phyloP scores from a whole-genome alignment of 2,888 invertebrate genomes.

The Drosophila borealis region DNA sequence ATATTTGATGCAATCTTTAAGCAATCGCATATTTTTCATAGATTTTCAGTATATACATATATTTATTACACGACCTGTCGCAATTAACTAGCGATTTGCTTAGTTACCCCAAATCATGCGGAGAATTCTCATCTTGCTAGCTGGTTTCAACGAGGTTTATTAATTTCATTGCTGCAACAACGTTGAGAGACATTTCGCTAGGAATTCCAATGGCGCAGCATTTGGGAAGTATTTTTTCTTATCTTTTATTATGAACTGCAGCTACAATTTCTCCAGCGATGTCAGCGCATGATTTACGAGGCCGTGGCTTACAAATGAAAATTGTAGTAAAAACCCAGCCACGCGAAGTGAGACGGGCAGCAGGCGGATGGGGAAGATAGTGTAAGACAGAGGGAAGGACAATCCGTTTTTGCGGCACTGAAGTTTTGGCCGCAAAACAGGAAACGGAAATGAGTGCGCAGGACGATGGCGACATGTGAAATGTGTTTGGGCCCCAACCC shows the following conservation, averaged over 20 bases:
- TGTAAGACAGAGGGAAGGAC: constrained; percentile 43
- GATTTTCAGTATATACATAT: not conserved
- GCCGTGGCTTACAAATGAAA: constrained; percentile 70
- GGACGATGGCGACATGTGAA: constrained; percentile 75
- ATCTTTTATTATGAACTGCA: constrained; percentile 75
- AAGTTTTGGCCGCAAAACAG: constrained; percentile 77
- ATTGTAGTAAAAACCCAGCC: constrained; percentile 65
- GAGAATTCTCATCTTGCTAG: constrained; percentile 4
- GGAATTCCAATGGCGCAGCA: constrained; percentile 52
- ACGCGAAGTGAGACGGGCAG: not conserved
- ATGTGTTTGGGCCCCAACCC: constrained; percentile 60
- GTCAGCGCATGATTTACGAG: constrained; percentile 79
- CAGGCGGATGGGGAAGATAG: not conserved
- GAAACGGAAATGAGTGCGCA: constrained; percentile 77
- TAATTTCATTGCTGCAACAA: constrained; percentile 57
- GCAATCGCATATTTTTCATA: not conserved
- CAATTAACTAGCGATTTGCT: constrained; percentile 13
- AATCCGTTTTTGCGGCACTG: constrained; percentile 64
- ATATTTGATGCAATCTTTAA: no score
- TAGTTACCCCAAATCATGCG: not conserved
- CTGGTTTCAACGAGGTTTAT: constrained; percentile 56
- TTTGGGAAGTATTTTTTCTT: constrained; percentile 43
- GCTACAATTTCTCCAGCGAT: constrained; percentile 71
- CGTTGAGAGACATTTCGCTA: constrained; percentile 40
- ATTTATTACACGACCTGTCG: not conserved